Conservation (phyloP, 2,113 vertebrate species). For the Psilopogon haemacephalus region DNA sequence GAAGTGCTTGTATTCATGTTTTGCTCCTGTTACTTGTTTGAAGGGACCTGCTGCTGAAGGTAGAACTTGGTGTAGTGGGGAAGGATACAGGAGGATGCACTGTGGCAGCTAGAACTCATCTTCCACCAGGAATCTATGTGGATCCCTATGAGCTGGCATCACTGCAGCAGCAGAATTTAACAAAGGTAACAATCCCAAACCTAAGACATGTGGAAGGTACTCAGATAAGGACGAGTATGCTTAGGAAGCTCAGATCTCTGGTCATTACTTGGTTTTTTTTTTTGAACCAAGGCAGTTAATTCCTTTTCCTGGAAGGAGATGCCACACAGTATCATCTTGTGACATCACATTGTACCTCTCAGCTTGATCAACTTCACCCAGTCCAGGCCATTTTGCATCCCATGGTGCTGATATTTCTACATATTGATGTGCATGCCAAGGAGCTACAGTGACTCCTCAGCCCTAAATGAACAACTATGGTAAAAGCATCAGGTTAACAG, state of each 20-base stretch:
- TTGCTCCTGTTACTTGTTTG: neutral
- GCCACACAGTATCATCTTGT: fast-evolving
- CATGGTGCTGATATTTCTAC: neutral
- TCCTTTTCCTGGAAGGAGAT: neutral
- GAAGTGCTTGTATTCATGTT: neutral
- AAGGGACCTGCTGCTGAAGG: conserved; percentile 83
- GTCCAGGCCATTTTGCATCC: fast-evolving
- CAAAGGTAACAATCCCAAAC: conserved; percentile 75
- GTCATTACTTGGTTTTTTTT: fast-evolving
- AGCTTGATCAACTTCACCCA: fast-evolving
- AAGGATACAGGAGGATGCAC: conserved; percentile 60
- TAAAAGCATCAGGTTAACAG: neutral
- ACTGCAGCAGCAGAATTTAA: conserved; percentile 74
- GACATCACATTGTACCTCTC: neutral
- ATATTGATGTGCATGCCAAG: fast-evolving
- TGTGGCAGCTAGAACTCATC: conserved; percentile 74
- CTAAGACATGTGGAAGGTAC: neutral
- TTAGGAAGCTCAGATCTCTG: neutral
- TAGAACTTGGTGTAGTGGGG: conserved; percentile 67
- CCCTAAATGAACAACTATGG: neutral
- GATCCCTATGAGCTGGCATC: conserved; percentile 90
- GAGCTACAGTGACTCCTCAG: neutral
- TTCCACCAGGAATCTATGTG: conserved; percentile 84
- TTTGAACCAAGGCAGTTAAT: neutral
- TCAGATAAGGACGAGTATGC: fast-evolving